Conservation (phyloP, 2,888 invertebrate species). For the Philereme vetulata region DNA sequence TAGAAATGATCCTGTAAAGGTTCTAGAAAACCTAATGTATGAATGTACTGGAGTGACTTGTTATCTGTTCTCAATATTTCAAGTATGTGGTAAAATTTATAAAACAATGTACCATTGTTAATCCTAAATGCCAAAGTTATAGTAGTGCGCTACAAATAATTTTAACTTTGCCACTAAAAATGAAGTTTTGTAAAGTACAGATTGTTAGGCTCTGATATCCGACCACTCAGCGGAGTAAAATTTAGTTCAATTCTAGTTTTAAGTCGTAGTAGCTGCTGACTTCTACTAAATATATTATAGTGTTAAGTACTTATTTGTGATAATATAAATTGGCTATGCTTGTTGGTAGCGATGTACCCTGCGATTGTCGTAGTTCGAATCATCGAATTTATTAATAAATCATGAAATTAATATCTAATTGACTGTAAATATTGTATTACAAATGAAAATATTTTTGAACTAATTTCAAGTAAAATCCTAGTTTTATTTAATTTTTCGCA, state of each 20-base stretch:
- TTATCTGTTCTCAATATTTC: too few species aligned
- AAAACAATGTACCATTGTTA: too few species aligned
- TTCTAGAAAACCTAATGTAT: too few species aligned
- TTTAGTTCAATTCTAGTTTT: conserved; percentile 9
- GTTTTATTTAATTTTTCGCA: conserved; percentile 16
- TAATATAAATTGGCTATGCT: conserved; percentile 40
- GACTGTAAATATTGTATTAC: conserved; percentile 19
- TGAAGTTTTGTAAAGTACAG: background rate
- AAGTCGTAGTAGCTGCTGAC: conserved; percentile 8
- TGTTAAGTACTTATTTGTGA: conserved; percentile 35
- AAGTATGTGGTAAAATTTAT: too few species aligned
- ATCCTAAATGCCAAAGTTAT: background rate
- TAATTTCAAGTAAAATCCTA: background rate
- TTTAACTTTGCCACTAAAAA: background rate
- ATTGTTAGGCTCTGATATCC: conserved; percentile 1
- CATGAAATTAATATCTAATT: conserved; percentile 23
- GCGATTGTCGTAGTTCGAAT: conserved; percentile 35
- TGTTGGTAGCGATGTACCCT: conserved; percentile 22
- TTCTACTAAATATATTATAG: conserved; percentile 14
- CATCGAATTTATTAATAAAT: conserved; percentile 40
- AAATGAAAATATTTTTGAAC: conserved; percentile 7
- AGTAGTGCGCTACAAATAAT: background rate
- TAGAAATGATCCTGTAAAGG: too few species aligned
- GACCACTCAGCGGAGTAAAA: conserved; percentile 3
- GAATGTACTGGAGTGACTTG: too few species aligned